Conservation (phyloP, 2,113 vertebrate species). For the western clawed frog (Xenopus tropicalis) region UCB_Xtro_10.0 CM004445.2:152724001-152724500, state of each 20-base stretch:
- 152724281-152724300: slow-evolving; percentile 43
- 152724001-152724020: not conserved
- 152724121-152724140: not conserved
- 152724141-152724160: not conserved
- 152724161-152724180: not conserved
- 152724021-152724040: no score
- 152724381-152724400: no score
- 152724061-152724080: no score
- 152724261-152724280: not conserved
- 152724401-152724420: not conserved
- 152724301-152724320: slow-evolving; percentile 35
- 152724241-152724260: slow-evolving; percentile 52
- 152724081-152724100: not conserved
- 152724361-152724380: no score
- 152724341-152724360: not conserved
- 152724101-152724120: not conserved
- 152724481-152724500: slow-evolving; percentile 32
- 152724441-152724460: slow-evolving; percentile 20
- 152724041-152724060: not conserved
- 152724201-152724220: slow-evolving; percentile 33
- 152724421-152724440: not conserved
- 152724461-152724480: slow-evolving; percentile 37
- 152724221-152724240: slow-evolving; percentile 28
- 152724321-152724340: slow-evolving; percentile 25
- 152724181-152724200: no score